A percentile compares a stretch with the other conserved stretches of the same genome.
These are phyloP conservation scores for Lepidurus couesii DNA, from an alignment of 1,140 invertebrate species.

Conservation along the genomic window DNA sequence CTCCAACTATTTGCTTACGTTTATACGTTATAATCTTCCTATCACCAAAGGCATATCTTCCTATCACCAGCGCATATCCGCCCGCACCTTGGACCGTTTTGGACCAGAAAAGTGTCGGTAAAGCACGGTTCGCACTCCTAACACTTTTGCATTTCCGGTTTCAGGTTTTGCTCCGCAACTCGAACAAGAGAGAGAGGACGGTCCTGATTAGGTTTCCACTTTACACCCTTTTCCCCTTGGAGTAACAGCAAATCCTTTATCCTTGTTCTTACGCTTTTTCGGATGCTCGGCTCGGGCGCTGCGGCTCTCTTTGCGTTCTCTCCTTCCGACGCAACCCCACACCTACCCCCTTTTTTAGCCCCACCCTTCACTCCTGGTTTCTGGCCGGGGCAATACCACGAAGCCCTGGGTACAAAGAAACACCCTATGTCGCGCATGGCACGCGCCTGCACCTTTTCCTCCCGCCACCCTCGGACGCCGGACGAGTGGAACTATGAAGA, in stretches of 20 bases:
- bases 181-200: background rate
- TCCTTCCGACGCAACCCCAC: background rate
- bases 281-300: background rate
- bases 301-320: background rate
- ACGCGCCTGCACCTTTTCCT: background rate
- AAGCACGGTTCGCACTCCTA: background rate
- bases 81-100: background rate
- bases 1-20: background rate
- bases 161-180: background rate
- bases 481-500: background rate
- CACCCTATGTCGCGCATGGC: conserved; percentile 8
- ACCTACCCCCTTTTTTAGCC: background rate
- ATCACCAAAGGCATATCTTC: background rate
- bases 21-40: background rate
- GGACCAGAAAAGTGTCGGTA: background rate
- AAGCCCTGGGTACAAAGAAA: background rate
- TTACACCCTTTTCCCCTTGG: background rate
- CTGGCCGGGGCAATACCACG: background rate
- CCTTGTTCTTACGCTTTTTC: background rate
- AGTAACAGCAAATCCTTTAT: background rate
- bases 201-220: conserved; percentile 16
- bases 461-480: background rate
- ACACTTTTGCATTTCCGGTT: background rate
- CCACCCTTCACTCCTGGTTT: background rate
- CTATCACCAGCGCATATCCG: background rate